Conservation (phyloP, 2,113 vertebrate species). For the Sinosuthora webbiana region DNA sequence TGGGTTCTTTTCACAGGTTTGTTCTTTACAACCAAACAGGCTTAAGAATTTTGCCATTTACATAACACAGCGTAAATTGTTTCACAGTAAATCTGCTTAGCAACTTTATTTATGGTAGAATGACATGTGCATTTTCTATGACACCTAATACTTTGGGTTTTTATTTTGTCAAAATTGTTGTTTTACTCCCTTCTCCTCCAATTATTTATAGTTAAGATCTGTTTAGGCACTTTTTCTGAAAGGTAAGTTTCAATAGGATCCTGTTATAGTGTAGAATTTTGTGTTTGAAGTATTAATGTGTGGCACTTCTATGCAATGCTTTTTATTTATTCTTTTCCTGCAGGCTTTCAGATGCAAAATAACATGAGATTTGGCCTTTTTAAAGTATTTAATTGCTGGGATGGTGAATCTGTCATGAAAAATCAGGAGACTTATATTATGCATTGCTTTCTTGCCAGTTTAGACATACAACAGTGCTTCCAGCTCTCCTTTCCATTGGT, state of each 20-base stretch:
- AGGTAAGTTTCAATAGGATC: conserved; percentile 43
- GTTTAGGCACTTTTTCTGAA: conserved; percentile 44
- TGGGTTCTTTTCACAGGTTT: conserved; percentile 55
- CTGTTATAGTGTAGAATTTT: background rate
- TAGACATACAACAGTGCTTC: background rate
- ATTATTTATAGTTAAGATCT: conserved; percentile 56
- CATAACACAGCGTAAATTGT: conserved; percentile 55
- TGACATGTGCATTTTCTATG: conserved; percentile 43
- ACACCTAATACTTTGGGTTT: conserved; percentile 54
- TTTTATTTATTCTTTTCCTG: conserved; percentile 35
- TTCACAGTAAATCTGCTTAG: conserved; percentile 66
- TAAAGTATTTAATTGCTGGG: conserved; percentile 11
- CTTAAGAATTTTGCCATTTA: conserved; percentile 51
- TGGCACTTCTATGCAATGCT: background rate
- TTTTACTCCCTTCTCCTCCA: conserved; percentile 29
- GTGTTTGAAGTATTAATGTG: background rate
- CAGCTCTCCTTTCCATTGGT: background rate
- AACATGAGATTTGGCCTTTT: conserved; percentile 33
- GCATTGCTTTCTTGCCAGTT: background rate
- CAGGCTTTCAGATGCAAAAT: conserved; percentile 43
- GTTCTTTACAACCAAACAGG: conserved; percentile 34
- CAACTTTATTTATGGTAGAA: conserved; percentile 66
- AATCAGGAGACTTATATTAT: background rate
- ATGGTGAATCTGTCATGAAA: conserved; percentile 22
- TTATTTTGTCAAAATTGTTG: conserved; percentile 58